Evolutionary conservation across 2,888 invertebrate genomes (phyloP), one percentile per base, ranked within the genome.

Genomic region (Cheilosia impressa): DNA sequence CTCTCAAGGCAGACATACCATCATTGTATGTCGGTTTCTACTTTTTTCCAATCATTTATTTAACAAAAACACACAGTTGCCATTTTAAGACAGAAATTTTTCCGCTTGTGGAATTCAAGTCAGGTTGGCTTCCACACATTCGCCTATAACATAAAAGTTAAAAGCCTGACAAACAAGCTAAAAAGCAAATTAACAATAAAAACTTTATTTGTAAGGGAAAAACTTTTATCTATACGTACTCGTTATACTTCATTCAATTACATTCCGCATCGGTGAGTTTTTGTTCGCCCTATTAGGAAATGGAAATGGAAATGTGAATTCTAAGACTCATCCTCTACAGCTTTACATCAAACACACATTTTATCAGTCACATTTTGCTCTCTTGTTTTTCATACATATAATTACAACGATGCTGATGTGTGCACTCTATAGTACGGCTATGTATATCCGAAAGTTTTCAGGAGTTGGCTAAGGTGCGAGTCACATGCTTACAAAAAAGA

Each of bases 141-240:
- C 10, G 17, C 9, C 27, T 19, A 13, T 9, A n/a, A 57, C 72
- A 60, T 68, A 47, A 75, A 84, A 79, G 43, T 63, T 60, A 76
- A 84, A 80, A 76, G 71, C 71, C 71, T 60, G 60, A 72, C 80
- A 80, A 85, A 85, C 76, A 80, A 76, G 60, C 62, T 76, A 71
- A 57, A 84, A 79, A 80, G 58, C 69, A 71, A 75, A 75, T 66
- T 80, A 75, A 76, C 80, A 84, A 80, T 79, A 69, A 38, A 76
- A 85, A 80, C 85, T 85, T 80, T 66, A 75, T 75, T 79, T 50
- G 63, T 75, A 52, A 63, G 66, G 77, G 47, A 38, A 41, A 38
- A 83, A 78, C 78, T 78, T 83, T 50, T 63, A 27, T 80, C 72
- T 76, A 69, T 4, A 15, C 27, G 27, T 43, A 34, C n/a, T 45